These are phyloP conservation scores for Oreonectes daqikongensis DNA, from an alignment of 2,797 vertebrate genomes.

Conservation along the genomic window DNA sequence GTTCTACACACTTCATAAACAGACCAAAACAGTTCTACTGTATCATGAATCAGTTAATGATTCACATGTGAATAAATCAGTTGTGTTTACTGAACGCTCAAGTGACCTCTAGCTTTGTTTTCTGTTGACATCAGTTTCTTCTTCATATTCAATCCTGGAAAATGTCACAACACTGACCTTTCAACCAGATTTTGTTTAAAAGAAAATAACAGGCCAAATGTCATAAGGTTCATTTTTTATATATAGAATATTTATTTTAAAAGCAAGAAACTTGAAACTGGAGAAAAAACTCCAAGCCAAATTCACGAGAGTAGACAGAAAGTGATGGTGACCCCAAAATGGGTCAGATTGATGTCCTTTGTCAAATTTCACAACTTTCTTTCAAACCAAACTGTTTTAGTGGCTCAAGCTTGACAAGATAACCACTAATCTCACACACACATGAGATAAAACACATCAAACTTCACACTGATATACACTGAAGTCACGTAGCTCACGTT, in stretches of 20 bases:
- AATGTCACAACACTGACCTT: not conserved
- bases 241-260: not conserved
- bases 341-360: not conserved
- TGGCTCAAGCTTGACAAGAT: not conserved
- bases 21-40: slow-evolving; percentile 50
- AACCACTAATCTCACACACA: not conserved
- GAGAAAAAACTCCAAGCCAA: too few relatives aligned
- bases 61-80: not conserved
- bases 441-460: not conserved
- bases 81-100: slow-evolving; percentile 1
- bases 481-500: not conserved
- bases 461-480: not conserved
- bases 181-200: not conserved
- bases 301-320: too few relatives aligned
- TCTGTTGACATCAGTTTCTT: not conserved
- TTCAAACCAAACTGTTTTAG: too few relatives aligned
- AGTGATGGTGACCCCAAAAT: too few relatives aligned
- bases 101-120: slow-evolving; percentile 27
- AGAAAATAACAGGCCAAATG: not conserved
- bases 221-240: not conserved
- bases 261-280: not conserved
- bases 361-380: not conserved
- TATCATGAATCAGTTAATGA: slow-evolving; percentile 28
- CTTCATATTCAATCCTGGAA: not conserved
- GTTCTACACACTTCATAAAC: too few relatives aligned